Evolutionary conservation across 2,888 invertebrate genomes (phyloP), one percentile per base, ranked within the genome.

Genomic region (Torymus texanus): DNA sequence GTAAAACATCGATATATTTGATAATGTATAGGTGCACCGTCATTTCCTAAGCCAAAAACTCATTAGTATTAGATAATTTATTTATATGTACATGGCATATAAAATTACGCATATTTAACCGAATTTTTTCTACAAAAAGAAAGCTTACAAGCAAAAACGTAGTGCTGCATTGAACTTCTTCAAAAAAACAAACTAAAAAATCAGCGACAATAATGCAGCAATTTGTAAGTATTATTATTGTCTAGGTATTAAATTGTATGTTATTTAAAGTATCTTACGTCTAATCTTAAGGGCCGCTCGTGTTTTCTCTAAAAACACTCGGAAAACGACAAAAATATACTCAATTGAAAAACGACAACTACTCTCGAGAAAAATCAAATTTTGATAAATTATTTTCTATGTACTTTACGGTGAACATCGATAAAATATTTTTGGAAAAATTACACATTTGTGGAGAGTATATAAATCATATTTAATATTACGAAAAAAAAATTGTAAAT

Each of bases 401-500:
- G 41, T 41, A 41, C 41, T 41, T 41, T 41, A 41, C 41, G 1
- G 41, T 41, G 41, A 41, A 41, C 5, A 41, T 41, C 41, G 8
- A 41, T 5, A 8, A 8, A 1, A 1, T 41, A 41, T 41, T 41
- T 41, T 41, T 41, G 41, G 41, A 41, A 41, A 41, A 41, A 41
- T 41, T 8, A 41, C 41, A 41, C 8, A 51, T 62, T 73, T 73
- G 41, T 67, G 18, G 56, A 68, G 55, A 63, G 11, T 70, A 71
- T 67, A 13, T 5, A 63, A 18, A 63, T 18, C 51, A 59, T 50
- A 66, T 55, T 66, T 79, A 77, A 59, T 59, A 53, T 81, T 73
- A 18, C 78, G 76, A 67, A 16, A 53, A n/a, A 58, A 68, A 41
- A 63, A 70, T 68, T 86, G 84, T 86, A 85, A 72, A 86, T 86